phyloP scores from a whole-genome alignment of 2,888 invertebrate genomes.

The Hemaris fuciformis region DNA sequence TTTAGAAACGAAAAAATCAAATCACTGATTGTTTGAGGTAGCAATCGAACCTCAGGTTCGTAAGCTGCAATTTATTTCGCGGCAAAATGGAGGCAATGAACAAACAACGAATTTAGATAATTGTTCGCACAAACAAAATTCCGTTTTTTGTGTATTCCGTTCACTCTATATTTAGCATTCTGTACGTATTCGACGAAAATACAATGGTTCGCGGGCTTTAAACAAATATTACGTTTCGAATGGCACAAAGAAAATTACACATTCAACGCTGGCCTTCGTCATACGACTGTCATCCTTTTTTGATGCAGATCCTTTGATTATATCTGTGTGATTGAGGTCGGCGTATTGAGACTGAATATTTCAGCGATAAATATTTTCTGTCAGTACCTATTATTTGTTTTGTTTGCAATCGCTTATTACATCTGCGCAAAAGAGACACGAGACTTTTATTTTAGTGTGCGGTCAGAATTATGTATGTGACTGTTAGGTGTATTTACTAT shows the following conservation, averaged over 20 bases:
- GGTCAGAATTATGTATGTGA: no score
- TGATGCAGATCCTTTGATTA: conserved; percentile 42
- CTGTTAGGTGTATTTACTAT: no score
- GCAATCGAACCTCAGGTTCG: no score
- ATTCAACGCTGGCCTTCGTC: conserved; percentile 33
- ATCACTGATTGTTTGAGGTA: no score
- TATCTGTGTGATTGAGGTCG: conserved; percentile 32
- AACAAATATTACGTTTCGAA: neutral
- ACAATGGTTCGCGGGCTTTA: neutral
- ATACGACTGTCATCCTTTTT: conserved; percentile 39
- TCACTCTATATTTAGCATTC: neutral
- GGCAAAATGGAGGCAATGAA: no score
- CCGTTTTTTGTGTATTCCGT: neutral
- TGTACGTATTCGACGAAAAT: neutral
- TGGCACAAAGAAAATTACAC: conserved; percentile 10
- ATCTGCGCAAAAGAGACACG: neutral
- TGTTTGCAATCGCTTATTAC: neutral
- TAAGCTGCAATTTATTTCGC: no score
- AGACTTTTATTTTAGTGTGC: no score
- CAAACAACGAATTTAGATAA: neutral
- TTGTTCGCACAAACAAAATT: neutral
- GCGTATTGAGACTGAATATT: conserved; percentile 17
- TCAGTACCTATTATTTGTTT: neutral
- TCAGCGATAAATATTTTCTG: neutral
- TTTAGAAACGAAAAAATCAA: no score